Percentiles rank a stretch among this genome's conserved stretches.
Conservation (phyloP, 2,888 invertebrate species). For the Diachrysia chrysitis region DNA sequence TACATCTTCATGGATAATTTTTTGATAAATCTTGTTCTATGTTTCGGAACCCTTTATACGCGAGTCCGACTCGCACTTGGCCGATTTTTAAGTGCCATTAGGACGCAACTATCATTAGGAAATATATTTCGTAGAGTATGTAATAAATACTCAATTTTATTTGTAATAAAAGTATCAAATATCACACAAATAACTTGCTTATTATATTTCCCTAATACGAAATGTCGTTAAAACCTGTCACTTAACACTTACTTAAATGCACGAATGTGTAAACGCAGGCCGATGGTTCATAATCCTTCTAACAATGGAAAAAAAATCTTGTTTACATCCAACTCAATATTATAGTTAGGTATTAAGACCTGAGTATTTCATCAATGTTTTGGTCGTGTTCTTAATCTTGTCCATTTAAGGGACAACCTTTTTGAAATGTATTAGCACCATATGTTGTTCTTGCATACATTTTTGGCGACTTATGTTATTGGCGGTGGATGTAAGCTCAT, state of each 20-base stretch:
- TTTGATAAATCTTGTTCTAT: too few species aligned
- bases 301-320: conserved; percentile 18
- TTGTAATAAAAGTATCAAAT: not conserved
- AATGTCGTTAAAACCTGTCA: conserved; percentile 14
- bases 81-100: too few species aligned
- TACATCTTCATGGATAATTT: too few species aligned
- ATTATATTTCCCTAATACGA: conserved; percentile 8
- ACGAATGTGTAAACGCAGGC: not conserved
- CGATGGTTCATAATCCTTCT: not conserved
- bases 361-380: conserved; percentile 34
- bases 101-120: not conserved
- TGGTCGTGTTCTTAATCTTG: conserved; percentile 16
- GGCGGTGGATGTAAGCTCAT: conserved; percentile 6
- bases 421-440: conserved; percentile 16
- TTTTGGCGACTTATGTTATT: conserved; percentile 24
- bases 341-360: conserved; percentile 3
- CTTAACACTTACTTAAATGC: conserved; percentile 7
- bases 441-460: conserved; percentile 8
- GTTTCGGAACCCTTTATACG: too few species aligned
- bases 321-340: not conserved
- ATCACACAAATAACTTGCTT: not conserved
- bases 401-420: conserved; percentile 17
- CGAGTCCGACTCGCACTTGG: too few species aligned
- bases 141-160: not conserved
- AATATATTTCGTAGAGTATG: not conserved